Base-by-base conservation (phyloP, 1,140 invertebrate genomes). In the Bradynema listronoti region DNA sequence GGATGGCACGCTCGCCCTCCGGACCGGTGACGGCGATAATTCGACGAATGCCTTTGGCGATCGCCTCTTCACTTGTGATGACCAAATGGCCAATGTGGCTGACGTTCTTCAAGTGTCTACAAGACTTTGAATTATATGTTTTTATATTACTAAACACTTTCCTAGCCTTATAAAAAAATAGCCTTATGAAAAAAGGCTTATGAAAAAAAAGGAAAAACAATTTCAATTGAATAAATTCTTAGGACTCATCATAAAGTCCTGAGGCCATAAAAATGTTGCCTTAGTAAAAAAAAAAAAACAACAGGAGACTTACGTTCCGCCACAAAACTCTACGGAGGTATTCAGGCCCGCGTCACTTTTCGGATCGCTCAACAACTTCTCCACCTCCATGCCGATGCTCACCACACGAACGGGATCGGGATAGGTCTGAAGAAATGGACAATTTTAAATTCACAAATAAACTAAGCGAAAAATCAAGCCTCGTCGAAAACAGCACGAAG, bases 291-390 rank as follows among this genome's bases (percentile, higher is more conserved):
- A n/a, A 36, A 51, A 51, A 56, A 29, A 2, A 1, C 25, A 11
- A 1, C 29, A 78, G 80, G 83, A 78, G 19, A 52, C 60, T 19
- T 53, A 86, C 85, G 94, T 98, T 73, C 95, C 95, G 62, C 95
- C 95, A 82, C 95, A 99, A 82, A 99, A 98, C 82, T 99, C 95
- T n/a, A 99, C 88, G 24, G 93, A 95, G 1, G 91, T 95, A 47
- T 86, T 80, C 45, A 84, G 83, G 4, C 87, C 92, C 42, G 82
- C 84, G 14, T 85, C 82, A 25, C 86, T 84, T 34, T 86, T 83
- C 1, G 93, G 93, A 82, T 97, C 86, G 46, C 83, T 82, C 74
- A 93, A 86, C 6, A 99, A 81, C 34, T 90, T 83, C 66, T 96
- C 90, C 16, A 99, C 86, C 1, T 91, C 85, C 51, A 92, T 84